phyloP scores from a whole-genome alignment of 2,113 vertebrate species.

The Erythrolamprus reginae region DNA sequence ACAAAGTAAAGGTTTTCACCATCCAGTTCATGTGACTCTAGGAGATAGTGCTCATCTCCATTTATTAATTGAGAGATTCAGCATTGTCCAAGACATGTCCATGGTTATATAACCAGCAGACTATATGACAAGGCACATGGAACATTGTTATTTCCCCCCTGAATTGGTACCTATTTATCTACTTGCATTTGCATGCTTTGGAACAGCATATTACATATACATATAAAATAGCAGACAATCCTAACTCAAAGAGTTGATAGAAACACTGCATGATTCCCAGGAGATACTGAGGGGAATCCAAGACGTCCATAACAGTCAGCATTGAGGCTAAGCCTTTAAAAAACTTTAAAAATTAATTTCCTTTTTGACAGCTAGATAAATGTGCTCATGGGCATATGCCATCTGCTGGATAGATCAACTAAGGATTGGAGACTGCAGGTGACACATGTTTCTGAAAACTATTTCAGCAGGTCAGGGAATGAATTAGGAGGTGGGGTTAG shows the following conservation, averaged over 20 bases:
- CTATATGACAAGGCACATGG: neutral
- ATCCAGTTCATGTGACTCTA: neutral
- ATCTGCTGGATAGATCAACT: neutral
- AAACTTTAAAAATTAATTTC: neutral
- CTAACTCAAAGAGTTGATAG: constrained; percentile 6
- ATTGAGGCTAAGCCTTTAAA: neutral
- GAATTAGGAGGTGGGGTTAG: neutral
- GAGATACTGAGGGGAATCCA: constrained; percentile 31
- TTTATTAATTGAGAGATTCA: neutral
- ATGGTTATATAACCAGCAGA: neutral
- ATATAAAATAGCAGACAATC: constrained; percentile 29
- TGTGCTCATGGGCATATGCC: fast-evolving
- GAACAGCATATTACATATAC: neutral
- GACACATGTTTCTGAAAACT: neutral
- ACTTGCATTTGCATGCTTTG: neutral
- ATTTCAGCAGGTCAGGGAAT: neutral
- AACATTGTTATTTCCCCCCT: neutral
- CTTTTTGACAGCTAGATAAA: neutral
- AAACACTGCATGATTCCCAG: neutral
- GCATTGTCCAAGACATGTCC: neutral
- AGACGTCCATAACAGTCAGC: constrained; percentile 15
- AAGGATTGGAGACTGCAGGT: neutral
- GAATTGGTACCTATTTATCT: neutral
- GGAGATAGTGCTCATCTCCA: neutral
- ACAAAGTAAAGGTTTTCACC: neutral